Evolutionary conservation across 2,888 invertebrate species (phyloP).

Genomic region (Alviniconcha strummeri): DNA sequence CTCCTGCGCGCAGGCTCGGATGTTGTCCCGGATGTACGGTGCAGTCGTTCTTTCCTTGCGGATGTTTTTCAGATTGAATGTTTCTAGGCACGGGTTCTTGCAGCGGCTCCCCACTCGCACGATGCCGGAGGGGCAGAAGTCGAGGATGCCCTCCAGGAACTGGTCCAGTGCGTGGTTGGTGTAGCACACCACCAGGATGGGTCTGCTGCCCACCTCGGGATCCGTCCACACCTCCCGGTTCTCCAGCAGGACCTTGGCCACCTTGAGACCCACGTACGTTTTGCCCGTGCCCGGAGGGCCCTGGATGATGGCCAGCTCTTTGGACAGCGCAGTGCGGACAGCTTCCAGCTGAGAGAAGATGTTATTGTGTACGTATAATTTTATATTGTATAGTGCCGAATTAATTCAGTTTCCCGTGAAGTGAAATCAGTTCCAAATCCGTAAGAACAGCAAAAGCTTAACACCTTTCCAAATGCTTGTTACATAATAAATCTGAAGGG

Average conservation of each 20-base stretch:
- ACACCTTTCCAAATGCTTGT: too few relatives aligned
- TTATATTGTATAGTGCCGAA: too few relatives aligned
- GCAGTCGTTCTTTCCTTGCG: conserved; percentile 38
- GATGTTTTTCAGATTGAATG: conserved; percentile 44
- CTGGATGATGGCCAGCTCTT: conserved; percentile 70
- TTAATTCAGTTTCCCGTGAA: too few relatives aligned
- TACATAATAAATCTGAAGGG: too few relatives aligned
- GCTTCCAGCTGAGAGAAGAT: conserved; percentile 61
- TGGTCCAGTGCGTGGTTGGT: conserved; percentile 70
- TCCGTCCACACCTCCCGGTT: conserved; percentile 76
- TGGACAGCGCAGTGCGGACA: conserved; percentile 62
- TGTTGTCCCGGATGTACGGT: conserved; percentile 41
- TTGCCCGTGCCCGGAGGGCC: conserved; percentile 92
- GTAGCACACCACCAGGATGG: conserved; percentile 70
- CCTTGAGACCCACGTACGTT: conserved; percentile 86
- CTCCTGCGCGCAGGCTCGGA: conserved; percentile 42
- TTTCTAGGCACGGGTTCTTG: conserved; percentile 50
- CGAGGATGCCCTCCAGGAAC: conserved; percentile 49
- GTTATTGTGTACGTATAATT: too few relatives aligned
- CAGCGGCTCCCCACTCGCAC: conserved; percentile 68
- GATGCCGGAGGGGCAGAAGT: conserved; percentile 51
- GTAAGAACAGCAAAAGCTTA: too few relatives aligned
- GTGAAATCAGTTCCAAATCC: too few relatives aligned
- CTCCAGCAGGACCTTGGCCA: conserved; percentile 79
- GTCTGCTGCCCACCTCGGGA: conserved; percentile 40